Evolutionary conservation across 1,140 invertebrate species (phyloP), one percentile per base, ranked within the genome.

Genomic region (Brachionus rotundiformis): DNA sequence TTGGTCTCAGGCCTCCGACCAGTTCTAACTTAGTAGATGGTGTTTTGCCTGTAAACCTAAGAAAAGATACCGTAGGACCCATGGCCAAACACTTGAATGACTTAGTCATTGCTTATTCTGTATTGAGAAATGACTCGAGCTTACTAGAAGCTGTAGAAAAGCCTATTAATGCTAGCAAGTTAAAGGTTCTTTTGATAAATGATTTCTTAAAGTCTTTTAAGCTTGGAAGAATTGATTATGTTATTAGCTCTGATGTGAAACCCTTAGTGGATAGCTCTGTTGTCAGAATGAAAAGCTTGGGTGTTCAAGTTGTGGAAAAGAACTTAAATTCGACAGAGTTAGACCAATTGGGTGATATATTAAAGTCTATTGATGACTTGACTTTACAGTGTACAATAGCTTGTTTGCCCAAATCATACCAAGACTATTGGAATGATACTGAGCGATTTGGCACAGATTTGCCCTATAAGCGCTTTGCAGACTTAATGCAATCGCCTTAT

Each of bases 21-120:
- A 31, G 31, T 8, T 33, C 47, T 16, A 29, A 33, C 16, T 11
- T 79, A 4, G 6, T 27, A 2, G 29, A 59, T 63, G 76, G 76
- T 29, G 47, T 79, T 3, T 7, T 79, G 0, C 76, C 76, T 19
- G 27, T 79, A 2, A 59, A 59, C 36, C 16, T 54, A 19, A 79
- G 36, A 59, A 54, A 79, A 63, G 76, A 79, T 25, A 54, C 54
- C 23, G 44, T 63, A 4, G 76, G 76, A 59, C 76, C 76, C n/a
- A n/a, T 79, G 11, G 36, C 44, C 1, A 54, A 63, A 54, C 29
- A 63, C 29, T 33, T 79, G 23, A 29, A 79, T 1, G 76, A 79
- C 16, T 39, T 79, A 7, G 25, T 63, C 49, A 23, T 54, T 3
- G 31, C 54, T 8, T 63, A 79, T 31, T 59, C 47, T 33, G 54